A percentile compares a stretch with the other conserved stretches of the same genome.
Conservation (phyloP, 1,140 invertebrate species). For the Lethrus apterus region DNA sequence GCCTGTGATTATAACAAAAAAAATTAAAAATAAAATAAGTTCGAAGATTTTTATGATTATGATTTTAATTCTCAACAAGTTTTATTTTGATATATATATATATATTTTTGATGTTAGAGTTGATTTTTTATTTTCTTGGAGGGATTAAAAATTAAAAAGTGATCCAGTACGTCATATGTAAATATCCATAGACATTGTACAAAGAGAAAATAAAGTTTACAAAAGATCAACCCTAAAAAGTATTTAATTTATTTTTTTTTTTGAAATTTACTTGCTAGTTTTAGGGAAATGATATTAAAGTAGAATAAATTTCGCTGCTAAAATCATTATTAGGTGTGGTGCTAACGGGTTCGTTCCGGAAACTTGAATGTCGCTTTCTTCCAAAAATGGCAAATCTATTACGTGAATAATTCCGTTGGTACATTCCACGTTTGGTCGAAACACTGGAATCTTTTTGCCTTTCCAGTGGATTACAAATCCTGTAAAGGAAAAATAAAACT, state of each 20-base stretch:
- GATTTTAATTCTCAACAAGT: too few species aligned
- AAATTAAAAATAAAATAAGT: too few species aligned
- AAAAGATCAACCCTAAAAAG: not conserved
- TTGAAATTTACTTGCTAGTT: not conserved
- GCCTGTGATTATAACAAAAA: too few species aligned
- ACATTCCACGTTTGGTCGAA: slow-evolving; percentile 80
- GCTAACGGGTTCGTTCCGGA: slow-evolving; percentile 20
- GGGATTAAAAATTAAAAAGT: too few species aligned
- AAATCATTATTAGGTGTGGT: slow-evolving; percentile 41
- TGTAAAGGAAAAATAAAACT: too few species aligned
- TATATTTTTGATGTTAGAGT: too few species aligned
- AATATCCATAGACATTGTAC: too few species aligned
- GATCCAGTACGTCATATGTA: too few species aligned
- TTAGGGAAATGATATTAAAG: slow-evolving; percentile 23
- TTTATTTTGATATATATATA: too few species aligned
- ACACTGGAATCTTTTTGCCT: slow-evolving; percentile 71
- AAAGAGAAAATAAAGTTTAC: too few species aligned
- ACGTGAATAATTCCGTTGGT: slow-evolving; percentile 92
- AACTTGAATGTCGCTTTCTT: slow-evolving; percentile 75
- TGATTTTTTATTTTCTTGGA: too few species aligned
- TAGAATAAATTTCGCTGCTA: slow-evolving; percentile 43
- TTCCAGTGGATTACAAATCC: slow-evolving; percentile 80
- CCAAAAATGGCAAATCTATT: slow-evolving; percentile 75
- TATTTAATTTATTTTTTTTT: not conserved
- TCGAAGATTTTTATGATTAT: too few species aligned